Evolutionary conservation across 2,888 invertebrate genomes (phyloP).

Genomic region (Rotaria magnacalcarata): DNA sequence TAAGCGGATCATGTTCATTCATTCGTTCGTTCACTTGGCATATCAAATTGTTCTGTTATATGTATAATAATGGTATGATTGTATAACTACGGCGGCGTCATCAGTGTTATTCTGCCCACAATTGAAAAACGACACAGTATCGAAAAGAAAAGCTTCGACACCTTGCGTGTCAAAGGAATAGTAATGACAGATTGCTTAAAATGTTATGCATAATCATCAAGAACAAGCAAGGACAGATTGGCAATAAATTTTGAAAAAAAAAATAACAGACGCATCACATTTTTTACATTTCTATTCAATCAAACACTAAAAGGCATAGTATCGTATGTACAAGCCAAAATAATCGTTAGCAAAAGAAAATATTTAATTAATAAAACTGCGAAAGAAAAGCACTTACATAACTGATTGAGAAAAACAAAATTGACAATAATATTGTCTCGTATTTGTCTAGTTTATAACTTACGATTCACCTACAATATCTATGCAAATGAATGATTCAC

Average conservation of each 20-base stretch:
- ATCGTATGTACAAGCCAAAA: not conserved
- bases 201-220: not conserved
- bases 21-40: not conserved
- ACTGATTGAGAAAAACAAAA: not conserved
- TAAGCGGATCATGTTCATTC: conserved; percentile 31
- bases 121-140: not conserved
- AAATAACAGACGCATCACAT: not conserved
- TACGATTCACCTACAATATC: not conserved
- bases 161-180: not conserved
- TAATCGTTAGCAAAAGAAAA: not conserved
- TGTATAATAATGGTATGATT: not conserved
- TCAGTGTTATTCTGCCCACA: not conserved
- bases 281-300: not conserved
- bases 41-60: conserved; percentile 13
- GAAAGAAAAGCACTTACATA: not conserved
- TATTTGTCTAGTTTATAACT: not conserved
- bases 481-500: not conserved
- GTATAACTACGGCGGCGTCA: not conserved
- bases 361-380: not conserved
- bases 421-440: not conserved
- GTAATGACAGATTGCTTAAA: not conserved
- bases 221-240: not conserved
- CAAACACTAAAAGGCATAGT: not conserved
- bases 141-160: too few species aligned
- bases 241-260: not conserved